Base-by-base conservation (phyloP, 2,797 vertebrate genomes). In the Chaetophractus vellerosus region DNA sequence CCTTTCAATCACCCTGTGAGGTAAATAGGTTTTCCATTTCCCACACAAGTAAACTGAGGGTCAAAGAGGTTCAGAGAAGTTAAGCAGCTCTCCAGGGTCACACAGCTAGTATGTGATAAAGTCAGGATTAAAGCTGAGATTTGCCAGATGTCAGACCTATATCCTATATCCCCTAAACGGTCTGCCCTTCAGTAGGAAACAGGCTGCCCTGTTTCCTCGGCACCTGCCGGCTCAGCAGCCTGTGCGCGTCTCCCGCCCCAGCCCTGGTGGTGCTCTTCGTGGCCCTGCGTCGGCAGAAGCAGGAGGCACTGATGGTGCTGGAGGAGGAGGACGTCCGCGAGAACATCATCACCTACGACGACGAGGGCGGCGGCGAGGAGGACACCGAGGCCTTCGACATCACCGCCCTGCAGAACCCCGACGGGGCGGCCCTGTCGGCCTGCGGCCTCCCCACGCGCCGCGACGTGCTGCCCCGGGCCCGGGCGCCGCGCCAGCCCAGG, bases 341-440 rank as follows among this genome's bases (percentile, higher is more conserved):
- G 15, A 99, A 98, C 88, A 98, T 98, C 89, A 99, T 99, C 94
- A 99, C 99, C 6, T 99, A 99, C 0, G 99, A 99, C 0, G 99
- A 99, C 0, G 99, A 99, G 88, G 98, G 98, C 6, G 98, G 97
- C 0, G 95, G 98, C 26, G 98, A 99, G 95, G 99, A 99, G 14
- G 99, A 99, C 98, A 99, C 99, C 0, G 99, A 99, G 23, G 99
- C 99, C 93, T 99, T 99, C 28, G 99, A 99, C 98, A 99, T 99
- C 76, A 98, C 98, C 0, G 98, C 98, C 38, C 97, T 98, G 89
- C 98, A 98, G 57, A 99, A 99, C 76, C 97, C 98, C 0, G 98
- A 98, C 0, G 96, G 96, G 0, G 96, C 98, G 0, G 97, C 92
- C 4, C 99, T 21, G 57, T 99, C 69, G 95, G 98, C 7, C 98